Evolutionary conservation across 1,140 invertebrate species (phyloP).

Genomic region (Aphelenchoides besseyi): DNA sequence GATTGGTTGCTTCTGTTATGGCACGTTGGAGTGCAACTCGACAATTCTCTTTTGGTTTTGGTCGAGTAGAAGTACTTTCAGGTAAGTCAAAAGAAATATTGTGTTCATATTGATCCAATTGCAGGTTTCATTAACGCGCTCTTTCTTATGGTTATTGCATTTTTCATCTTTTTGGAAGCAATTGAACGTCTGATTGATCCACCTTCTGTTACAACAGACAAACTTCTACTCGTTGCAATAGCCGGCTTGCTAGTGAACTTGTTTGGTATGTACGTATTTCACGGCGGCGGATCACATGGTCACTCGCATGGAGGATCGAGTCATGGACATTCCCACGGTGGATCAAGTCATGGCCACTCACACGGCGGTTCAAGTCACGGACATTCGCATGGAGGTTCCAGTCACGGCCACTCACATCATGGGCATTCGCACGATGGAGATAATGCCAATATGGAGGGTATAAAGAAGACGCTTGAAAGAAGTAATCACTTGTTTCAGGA

Average conservation of each 20-base stretch:
- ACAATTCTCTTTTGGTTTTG: slow-evolving; percentile 69
- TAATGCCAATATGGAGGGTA: slow-evolving; percentile 70
- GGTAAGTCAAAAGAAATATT: slow-evolving; percentile 25
- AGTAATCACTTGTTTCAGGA: slow-evolving; percentile 62
- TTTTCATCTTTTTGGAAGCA: slow-evolving; percentile 68
- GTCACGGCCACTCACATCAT: slow-evolving; percentile 59
- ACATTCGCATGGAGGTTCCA: slow-evolving; percentile 65
- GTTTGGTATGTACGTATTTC: slow-evolving; percentile 69
- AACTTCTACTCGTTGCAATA: slow-evolving; percentile 68
- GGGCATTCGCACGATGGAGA: slow-evolving; percentile 61
- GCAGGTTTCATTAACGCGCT: slow-evolving; percentile 70
- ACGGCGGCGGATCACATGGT: slow-evolving; percentile 60
- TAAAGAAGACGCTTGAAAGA: neutral
- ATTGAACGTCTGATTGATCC: slow-evolving; percentile 67
- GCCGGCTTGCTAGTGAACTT: slow-evolving; percentile 68
- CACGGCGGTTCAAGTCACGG: slow-evolving; percentile 63
- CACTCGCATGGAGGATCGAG: too few species aligned
- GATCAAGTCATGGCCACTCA: slow-evolving; percentile 43
- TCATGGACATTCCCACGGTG: slow-evolving; percentile 58
- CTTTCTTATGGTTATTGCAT: slow-evolving; percentile 68
- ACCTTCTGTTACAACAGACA: slow-evolving; percentile 68
- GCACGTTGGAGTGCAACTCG: slow-evolving; percentile 67
- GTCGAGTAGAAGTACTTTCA: slow-evolving; percentile 66
- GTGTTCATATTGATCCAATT: slow-evolving; percentile 12
- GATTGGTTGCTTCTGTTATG: slow-evolving; percentile 68